Evolutionary conservation across 2,797 vertebrate species (phyloP).

Genomic region (Silurus lanzhouensis): DNA sequence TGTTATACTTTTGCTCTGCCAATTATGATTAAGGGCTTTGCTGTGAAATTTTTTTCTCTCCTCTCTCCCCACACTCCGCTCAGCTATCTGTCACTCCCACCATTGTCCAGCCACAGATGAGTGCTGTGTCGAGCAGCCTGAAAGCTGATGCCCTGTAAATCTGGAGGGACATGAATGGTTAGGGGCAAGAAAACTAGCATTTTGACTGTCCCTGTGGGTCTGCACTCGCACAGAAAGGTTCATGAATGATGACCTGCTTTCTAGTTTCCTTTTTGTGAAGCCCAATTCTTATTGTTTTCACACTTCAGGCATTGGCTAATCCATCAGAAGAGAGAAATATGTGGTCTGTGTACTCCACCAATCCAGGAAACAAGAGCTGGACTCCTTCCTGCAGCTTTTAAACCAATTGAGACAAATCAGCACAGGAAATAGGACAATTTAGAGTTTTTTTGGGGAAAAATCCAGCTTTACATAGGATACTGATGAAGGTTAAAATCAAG

Average conservation of each 20-base stretch:
- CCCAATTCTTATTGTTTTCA: background rate
- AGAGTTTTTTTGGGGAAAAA: background rate
- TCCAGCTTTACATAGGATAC: background rate
- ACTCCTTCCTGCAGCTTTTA: slow-evolving; percentile 15
- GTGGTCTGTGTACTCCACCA: background rate
- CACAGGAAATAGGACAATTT: slow-evolving; percentile 22
- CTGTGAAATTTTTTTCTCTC: slow-evolving; percentile 40
- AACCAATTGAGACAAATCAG: background rate
- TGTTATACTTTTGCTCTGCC: slow-evolving; percentile 51
- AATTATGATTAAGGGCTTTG: slow-evolving; percentile 55
- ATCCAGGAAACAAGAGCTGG: slow-evolving; percentile 8
- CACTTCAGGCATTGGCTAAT: slow-evolving; percentile 34
- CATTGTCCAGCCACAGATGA: slow-evolving; percentile 37
- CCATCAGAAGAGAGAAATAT: slow-evolving; percentile 20
- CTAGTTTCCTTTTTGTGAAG: slow-evolving; percentile 9
- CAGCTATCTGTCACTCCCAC: slow-evolving; percentile 53
- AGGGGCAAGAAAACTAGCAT: slow-evolving; percentile 28
- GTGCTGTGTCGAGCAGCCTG: slow-evolving; percentile 1
- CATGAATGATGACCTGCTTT: slow-evolving; percentile 35
- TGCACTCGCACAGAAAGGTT: slow-evolving; percentile 24
- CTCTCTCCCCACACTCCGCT: slow-evolving; percentile 48
- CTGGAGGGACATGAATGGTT: slow-evolving; percentile 32
- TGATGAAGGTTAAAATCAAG: background rate
- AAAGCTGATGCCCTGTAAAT: slow-evolving; percentile 49
- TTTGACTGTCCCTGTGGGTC: slow-evolving; percentile 13